Conservation (phyloP, 2,888 invertebrate genomes). For the Alcis repandata region DNA sequence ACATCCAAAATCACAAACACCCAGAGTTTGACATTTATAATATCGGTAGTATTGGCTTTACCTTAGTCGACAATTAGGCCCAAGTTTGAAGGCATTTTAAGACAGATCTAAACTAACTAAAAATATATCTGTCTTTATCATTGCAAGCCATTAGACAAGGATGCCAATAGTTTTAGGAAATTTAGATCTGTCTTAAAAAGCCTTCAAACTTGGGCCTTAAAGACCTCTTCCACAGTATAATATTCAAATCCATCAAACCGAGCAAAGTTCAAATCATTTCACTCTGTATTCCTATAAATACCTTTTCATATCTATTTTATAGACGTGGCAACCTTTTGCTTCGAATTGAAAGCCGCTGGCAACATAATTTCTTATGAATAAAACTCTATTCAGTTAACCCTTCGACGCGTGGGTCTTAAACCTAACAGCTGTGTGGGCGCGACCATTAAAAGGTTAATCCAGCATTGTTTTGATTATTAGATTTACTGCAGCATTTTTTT, state of each 20-base stretch:
- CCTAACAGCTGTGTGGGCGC: background rate
- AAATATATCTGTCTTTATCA: too few species aligned
- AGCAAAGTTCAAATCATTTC: background rate
- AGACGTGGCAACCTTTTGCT: background rate
- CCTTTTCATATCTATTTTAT: background rate
- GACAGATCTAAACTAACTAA: too few species aligned
- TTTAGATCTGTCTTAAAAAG: too few species aligned
- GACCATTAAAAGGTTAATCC: background rate
- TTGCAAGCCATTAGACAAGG: too few species aligned
- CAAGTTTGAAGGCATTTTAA: too few species aligned
- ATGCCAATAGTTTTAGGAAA: too few species aligned
- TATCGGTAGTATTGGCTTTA: background rate
- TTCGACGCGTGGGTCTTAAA: constrained; percentile 3
- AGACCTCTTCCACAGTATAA: too few species aligned
- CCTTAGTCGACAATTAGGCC: too few species aligned
- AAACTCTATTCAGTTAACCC: constrained; percentile 14
- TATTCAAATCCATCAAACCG: background rate
- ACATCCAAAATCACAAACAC: too few species aligned
- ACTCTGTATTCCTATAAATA: background rate
- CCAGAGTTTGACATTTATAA: too few species aligned
- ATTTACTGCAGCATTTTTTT: too few species aligned
- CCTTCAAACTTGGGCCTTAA: too few species aligned
- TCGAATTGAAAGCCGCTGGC: background rate
- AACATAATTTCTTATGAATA: constrained; percentile 16
- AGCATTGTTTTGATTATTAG: background rate